Evolutionary conservation across 2,888 invertebrate genomes (phyloP), one percentile per base, ranked within the genome.

Genomic region (Eupithecia centaureata): DNA sequence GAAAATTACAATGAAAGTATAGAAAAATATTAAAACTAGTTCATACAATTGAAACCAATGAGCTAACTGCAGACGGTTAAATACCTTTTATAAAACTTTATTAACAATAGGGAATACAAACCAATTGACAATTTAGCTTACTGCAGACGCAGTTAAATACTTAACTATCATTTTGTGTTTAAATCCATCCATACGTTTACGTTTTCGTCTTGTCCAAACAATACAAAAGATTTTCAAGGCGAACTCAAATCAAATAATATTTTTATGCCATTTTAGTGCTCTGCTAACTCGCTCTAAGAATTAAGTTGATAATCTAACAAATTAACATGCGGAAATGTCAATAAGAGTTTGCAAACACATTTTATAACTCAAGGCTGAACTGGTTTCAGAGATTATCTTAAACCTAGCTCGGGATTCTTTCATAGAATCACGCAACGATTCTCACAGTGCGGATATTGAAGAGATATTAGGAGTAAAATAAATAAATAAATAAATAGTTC

Each of bases 131-230:
- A n/a, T n/a, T n/a, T n/a, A n/a, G n/a, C n/a, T n/a, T n/a, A n/a
- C n/a, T n/a, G n/a, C n/a, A n/a, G n/a, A n/a, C n/a, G n/a, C n/a
- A n/a, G n/a, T n/a, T n/a, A n/a, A n/a, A n/a, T n/a, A n/a, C n/a
- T 38, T 38, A n/a, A 38, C 38, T 38, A n/a, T 38, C n/a, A n/a
- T 1, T 18, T 42, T 18, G n/a, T 8, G n/a, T 38, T 38, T 15
- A n/a, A n/a, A 38, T n/a, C 7, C 42, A 18, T 42, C 42, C 42
- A 18, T 42, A 32, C n/a, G 4, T 35, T 15, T n/a, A 38, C 38
- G 38, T 38, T 38, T 38, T n/a, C 38, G 38, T 38, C n/a, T n/a
- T n/a, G n/a, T 42, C 18, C 42, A 42, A 42, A 18, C 42, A 42
- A 42, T 42, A n/a, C n/a, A 42, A 42, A 42, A 42, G 8, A 15